These are phyloP conservation scores for Falco novaeseelandiae DNA, from an alignment of 2,797 vertebrate genomes.

Conservation along the genomic window DNA sequence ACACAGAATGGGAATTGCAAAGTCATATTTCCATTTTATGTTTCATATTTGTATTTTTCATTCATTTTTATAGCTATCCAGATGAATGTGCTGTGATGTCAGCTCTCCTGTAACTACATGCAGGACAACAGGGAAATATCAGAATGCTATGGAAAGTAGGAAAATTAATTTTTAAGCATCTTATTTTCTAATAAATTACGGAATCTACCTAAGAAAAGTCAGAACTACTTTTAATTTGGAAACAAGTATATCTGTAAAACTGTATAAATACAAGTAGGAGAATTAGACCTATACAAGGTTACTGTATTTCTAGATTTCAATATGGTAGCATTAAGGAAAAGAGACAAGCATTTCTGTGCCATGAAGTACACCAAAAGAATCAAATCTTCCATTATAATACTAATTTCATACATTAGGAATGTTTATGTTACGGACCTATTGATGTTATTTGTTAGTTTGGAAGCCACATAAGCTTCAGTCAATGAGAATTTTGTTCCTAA, in stretches of 20 bases:
- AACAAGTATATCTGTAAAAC: background rate
- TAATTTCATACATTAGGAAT: background rate
- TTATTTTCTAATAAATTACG: background rate
- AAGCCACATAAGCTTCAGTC: background rate
- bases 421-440: background rate
- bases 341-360: background rate
- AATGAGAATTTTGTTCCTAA: background rate
- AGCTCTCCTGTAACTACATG: background rate
- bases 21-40: background rate
- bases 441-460: background rate
- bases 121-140: background rate
- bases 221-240: background rate
- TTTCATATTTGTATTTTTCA: background rate
- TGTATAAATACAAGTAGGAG: background rate
- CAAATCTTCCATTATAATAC: background rate
- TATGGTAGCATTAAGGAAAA: background rate
- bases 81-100: background rate
- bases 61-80: background rate
- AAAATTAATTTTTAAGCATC: background rate
- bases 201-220: background rate
- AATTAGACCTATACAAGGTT: background rate
- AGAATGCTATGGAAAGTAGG: background rate
- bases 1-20: background rate
- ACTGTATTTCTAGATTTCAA: background rate
- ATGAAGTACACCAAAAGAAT: background rate